Base-by-base conservation (phyloP, 1,140 invertebrate genomes). In the Zaprionus africanus region DNA sequence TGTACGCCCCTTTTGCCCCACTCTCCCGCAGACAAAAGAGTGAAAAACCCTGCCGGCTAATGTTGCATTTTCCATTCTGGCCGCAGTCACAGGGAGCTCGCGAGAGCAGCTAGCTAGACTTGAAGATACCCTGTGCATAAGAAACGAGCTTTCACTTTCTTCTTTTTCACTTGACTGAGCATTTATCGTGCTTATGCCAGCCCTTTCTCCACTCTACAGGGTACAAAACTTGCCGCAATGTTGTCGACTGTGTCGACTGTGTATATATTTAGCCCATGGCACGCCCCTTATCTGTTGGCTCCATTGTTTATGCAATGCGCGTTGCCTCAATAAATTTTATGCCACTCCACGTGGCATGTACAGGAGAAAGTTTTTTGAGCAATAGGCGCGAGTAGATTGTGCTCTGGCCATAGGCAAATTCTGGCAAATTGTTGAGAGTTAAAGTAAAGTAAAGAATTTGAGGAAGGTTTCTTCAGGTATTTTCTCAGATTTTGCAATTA, bases 221-320 rank as follows among this genome's bases (percentile, higher is more conserved):
- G 43, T 57, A 34, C 28, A 17, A n/a, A 68, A 73, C 62, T 41
- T 61, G 43, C 58, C 24, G 17, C 76, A 67, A 41, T 22, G 51
- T 19, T 13, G 67, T 53, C 64, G 66, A 63, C 72, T 75, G 71
- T 13, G 67, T 53, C 64, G 66, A 63, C 72, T 75, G 71, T 81
- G 57, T 54, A 63, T 82, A 82, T 82, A 73, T 82, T 88, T 81
- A 72, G 80, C 56, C 57, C 67, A 28, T 66, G 82, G 46, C 82
- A 66, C 65, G 70, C 71, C 79, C 41, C 61, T 67, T 87, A 79
- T 70, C 72, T 67, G 56, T 41, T 59, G 63, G 61, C 57, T 56
- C 64, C 72, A 83, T 83, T 83, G 81, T 84, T 80, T 84, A 84
- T 80, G 81, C 81, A 73, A 83, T 67, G 81, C 77, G 81, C 77